Base-by-base conservation (phyloP, 2,888 invertebrate genomes). In the Coenonympha arcania region DNA sequence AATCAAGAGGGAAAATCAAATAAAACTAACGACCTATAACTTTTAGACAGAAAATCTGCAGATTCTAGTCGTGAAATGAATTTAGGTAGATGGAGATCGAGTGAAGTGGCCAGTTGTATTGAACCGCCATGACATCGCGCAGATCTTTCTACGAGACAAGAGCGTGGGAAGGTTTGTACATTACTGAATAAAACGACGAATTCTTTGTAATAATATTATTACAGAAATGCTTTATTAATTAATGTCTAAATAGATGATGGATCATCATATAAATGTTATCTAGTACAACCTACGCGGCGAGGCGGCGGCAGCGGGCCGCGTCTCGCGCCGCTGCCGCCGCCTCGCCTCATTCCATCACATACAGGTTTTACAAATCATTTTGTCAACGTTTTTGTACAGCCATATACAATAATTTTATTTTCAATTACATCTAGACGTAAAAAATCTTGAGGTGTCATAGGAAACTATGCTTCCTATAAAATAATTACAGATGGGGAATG, bases 171-270 rank as follows among this genome's bases (percentile, higher is more conserved):
- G n/a, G n/a, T n/a, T n/a, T n/a, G n/a, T n/a, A n/a, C n/a, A n/a
- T n/a, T n/a, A n/a, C n/a, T n/a, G 26, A 81, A 76, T 79, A 65
- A 84, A 84, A 84, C 78, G 52, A 75, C 64, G 64, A 52, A 63
- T 74, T 57, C 71, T 78, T 84, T 83, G 83, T 84, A 84, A 86
- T 84, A 84, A 86, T 86, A 84, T 88, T 88, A 88, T 88, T 89
- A 89, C 89, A 89, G 88, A 89, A 89, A 88, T 88, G 87, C 88
- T 89, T 89, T 88, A 88, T 88, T 84, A 88, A 88, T 88, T 88
- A 88, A 89, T 88, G 86, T 88, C 88, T 88, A 88, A 88, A 86
- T 87, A 88, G 87, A 88, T 88, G 88, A 87, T 88, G 88, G 87
- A 87, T 89, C 88, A 86, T 88, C 87, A 87, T 85, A 64, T 83